Base-by-base conservation (phyloP, 1,140 invertebrate species). In the Drosophila pseudoananassae region DNA sequence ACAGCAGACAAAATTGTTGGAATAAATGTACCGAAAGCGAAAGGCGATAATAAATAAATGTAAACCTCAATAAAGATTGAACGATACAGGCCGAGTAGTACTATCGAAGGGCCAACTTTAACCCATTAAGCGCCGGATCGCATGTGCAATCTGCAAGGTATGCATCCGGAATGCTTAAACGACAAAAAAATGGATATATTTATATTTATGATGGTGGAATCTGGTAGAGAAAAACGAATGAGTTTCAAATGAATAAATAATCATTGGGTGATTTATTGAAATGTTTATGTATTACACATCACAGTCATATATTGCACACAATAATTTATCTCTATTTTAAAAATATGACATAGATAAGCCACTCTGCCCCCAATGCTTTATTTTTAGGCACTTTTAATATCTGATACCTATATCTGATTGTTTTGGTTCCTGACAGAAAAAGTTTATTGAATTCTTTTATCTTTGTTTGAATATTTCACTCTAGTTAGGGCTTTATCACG, bases 1-100 rank as follows among this genome's bases (percentile, higher is more conserved):
- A 38, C 51, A 36, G 46, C 52, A 64, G 54, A 82, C 65, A 58
- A 74, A 82, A 52, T 63, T 49, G 60, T 56, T 56, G 29, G 29
- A 83, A 70, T 64, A 76, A 83, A 83, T 69, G 75, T 55, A 63
- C 52, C 23, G 74, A 60, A 50, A 53, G 50, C 55, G 56, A 57
- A 52, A 36, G 45, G 51, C 61, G 72, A 68, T 80, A 63, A 66
- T 77, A 63, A 64, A 77, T 66, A 81, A 73, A 61, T 61, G 43
- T 40, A 49, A 47, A 53, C 33, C 54, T 38, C 57, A 63, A 73
- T 64, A 73, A 59, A 73, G 50, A 53, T 72, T 72, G 63, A 51
- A 46, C 58, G 46, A 64, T 66, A 31, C 36, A 50, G 20, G 45
- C 14, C 20, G 23, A 25, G 31, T 27, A n/a, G 9, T 31, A 58